Conservation (phyloP, 2,113 vertebrate genomes). For the Larimichthys polyactis region DNA sequence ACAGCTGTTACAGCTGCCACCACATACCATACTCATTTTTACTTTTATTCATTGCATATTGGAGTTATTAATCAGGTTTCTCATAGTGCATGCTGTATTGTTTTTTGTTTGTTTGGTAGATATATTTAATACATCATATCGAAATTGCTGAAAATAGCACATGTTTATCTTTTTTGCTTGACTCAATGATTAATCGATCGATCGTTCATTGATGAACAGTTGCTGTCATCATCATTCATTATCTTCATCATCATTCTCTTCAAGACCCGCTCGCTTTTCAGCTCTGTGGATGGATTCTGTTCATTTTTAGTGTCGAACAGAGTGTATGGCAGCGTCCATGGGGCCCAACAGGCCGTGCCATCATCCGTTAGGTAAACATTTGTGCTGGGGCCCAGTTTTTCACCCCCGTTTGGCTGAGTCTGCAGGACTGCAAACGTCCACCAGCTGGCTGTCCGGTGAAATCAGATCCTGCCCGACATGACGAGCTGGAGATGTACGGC, state of each 20-base stretch:
- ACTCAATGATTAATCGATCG: background rate
- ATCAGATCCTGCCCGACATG: background rate
- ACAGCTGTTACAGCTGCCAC: background rate
- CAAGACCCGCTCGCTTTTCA: background rate
- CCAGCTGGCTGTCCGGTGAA: slow-evolving; percentile 55
- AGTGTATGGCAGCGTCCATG: slow-evolving; percentile 40
- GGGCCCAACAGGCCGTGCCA: slow-evolving; percentile 53
- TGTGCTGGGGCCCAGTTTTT: slow-evolving; percentile 51
- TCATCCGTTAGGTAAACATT: slow-evolving; percentile 76
- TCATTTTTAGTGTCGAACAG: background rate
- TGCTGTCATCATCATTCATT: background rate
- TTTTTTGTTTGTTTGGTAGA: background rate
- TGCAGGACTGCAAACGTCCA: slow-evolving; percentile 56
- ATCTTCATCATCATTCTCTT: background rate
- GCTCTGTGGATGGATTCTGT: background rate
- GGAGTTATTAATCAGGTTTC: background rate
- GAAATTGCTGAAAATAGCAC: background rate
- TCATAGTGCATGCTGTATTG: background rate
- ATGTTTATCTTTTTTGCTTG: background rate
- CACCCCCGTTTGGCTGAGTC: slow-evolving; percentile 57
- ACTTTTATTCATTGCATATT: background rate
- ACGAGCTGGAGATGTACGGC: slow-evolving; percentile 13
- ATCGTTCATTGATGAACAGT: background rate
- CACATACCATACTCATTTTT: no score
- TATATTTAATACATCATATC: background rate